Base-by-base conservation (phyloP, 1,140 invertebrate species). In the Drosophila nigromelanica region DNA sequence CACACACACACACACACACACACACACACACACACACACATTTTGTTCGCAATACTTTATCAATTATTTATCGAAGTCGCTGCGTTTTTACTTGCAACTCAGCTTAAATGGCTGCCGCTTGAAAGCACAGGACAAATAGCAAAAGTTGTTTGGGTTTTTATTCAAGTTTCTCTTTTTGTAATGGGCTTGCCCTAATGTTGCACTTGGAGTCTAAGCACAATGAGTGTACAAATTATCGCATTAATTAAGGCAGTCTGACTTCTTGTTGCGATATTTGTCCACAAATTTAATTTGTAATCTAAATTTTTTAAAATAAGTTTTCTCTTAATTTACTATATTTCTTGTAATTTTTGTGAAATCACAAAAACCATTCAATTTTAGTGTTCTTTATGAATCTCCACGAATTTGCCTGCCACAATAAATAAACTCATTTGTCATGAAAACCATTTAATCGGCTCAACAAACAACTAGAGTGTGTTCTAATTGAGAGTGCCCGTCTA, bases 31-130 rank as follows among this genome's bases (percentile, higher is more conserved):
- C 27, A 52, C 33, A 56, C 45, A 59, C 42, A 77, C 42, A 66
- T 79, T 80, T 69, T 61, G 67, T 77, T 63, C 75, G 66, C 82
- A 72, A 58, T 59, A 66, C 59, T 81, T 86, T 87, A 81, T 86
- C 81, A 86, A 87, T 86, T 86, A 86, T 86, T 85, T 85, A 85
- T 85, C 76, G 80, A 85, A 85, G 77, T 77, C 68, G 59, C 54
- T 37, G 39, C 7, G 58, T 48, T 81, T 81, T 82, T 74, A 54
- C 27, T 54, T 42, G 10, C 14, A 21, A 18, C 54, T 33, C 39
- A 40, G 35, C 63, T 35, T 35, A 47, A 56, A 48, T 37, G 37
- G 51, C 48, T 67, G 42, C 66, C 54, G 73, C 55, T 63, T 61
- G 54, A 62, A 68, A 67, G 61, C 61, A 55, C 10, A 14, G 27